Percentiles rank a stretch among this genome's conserved stretches.
These are phyloP conservation scores for Epinotia nisella DNA, from an alignment of 2,888 invertebrate species.

Conservation along the genomic window DNA sequence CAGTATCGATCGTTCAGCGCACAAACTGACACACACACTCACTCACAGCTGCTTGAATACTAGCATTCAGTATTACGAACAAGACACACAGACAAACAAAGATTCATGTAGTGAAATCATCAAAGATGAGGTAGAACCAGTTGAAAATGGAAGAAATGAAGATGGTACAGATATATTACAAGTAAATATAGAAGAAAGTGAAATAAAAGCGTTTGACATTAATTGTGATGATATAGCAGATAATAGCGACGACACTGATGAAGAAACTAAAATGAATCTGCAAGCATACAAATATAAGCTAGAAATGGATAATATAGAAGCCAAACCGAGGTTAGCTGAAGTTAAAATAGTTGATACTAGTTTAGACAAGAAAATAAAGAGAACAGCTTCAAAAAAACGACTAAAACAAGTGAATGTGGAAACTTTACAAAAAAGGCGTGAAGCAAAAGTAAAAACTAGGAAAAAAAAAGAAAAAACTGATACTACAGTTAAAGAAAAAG, in stretches of 20 bases:
- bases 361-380: conserved; percentile 5
- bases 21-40: conserved; percentile 18
- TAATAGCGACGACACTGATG: conserved; percentile 7
- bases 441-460: neutral
- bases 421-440: neutral
- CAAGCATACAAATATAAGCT: conserved; percentile 11
- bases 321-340: neutral
- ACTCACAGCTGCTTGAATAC: neutral
- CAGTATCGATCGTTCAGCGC: conserved; percentile 14
- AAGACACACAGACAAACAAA: neutral
- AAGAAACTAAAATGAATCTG: conserved; percentile 17
- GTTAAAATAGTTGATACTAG: conserved; percentile 7
- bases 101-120: neutral
- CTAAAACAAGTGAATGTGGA: neutral
- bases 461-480: neutral
- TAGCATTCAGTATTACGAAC: conserved; percentile 12
- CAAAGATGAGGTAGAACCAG: conserved; percentile 23
- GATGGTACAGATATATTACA: conserved; percentile 13
- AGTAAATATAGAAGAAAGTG: conserved; percentile 5
- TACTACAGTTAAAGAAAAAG: neutral
- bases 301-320: conserved; percentile 1
- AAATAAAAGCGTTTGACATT: neutral
- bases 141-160: neutral
- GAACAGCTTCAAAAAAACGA: neutral
- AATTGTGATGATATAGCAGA: neutral